Evolutionary conservation across 2,888 invertebrate species (phyloP).

Genomic region (Ceriagrion tenellum): DNA sequence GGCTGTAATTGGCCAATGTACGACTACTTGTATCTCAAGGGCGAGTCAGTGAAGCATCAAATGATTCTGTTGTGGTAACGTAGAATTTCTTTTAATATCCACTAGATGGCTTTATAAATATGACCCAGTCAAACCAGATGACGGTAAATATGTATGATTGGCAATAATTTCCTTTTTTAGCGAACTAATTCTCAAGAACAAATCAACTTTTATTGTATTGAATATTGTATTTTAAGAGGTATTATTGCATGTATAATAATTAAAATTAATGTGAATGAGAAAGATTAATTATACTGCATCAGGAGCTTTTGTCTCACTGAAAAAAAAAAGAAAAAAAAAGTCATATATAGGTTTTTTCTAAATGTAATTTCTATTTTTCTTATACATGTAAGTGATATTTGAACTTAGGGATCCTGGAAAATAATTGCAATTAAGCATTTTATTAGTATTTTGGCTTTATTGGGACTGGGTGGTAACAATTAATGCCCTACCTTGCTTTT

Average conservation of each 20-base stretch:
- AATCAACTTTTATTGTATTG: constrained; percentile 40
- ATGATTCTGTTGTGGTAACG: background rate
- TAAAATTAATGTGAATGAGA: constrained; percentile 27
- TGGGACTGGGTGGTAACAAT: background rate
- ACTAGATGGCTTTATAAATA: background rate
- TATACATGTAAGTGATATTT: constrained; percentile 47
- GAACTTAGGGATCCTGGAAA: constrained; percentile 19
- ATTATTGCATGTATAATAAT: constrained; percentile 47
- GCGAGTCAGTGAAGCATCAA: background rate
- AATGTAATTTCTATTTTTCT: constrained; percentile 63
- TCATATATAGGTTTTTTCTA: constrained; percentile 45
- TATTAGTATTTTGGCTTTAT: background rate
- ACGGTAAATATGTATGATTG: constrained; percentile 53
- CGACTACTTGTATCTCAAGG: background rate
- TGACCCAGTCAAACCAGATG: background rate
- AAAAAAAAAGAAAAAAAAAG: constrained; percentile 18
- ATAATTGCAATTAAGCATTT: background rate
- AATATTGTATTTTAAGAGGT: constrained; percentile 58
- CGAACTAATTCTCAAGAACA: constrained; percentile 15
- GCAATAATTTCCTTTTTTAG: constrained; percentile 65
- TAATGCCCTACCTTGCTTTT: background rate
- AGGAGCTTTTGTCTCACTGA: constrained; percentile 33
- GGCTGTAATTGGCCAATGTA: background rate
- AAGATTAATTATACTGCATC: constrained; percentile 34
- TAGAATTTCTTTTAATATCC: background rate